These are phyloP conservation scores for Onychomys leucogaster DNA, from an alignment of 2,797 vertebrate genomes.

Conservation along the genomic window DNA sequence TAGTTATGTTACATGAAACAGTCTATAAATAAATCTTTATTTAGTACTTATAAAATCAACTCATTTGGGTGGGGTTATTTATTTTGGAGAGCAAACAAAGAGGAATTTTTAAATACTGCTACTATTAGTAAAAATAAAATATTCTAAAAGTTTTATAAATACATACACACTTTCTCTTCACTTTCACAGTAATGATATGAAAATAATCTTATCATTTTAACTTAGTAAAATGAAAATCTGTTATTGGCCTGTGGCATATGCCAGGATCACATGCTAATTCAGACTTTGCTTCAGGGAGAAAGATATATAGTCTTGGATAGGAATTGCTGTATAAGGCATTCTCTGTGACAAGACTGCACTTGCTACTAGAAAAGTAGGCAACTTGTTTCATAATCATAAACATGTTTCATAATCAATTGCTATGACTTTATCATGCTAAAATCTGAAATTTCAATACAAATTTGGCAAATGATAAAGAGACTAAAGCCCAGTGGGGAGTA, in stretches of 20 bases:
- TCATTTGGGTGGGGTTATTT: background rate
- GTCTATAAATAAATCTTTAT: background rate
- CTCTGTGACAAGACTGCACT: background rate
- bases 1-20: background rate
- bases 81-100: background rate
- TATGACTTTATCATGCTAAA: conserved; percentile 30
- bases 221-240: conserved; percentile 5
- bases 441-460: conserved; percentile 28
- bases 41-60: conserved; percentile 31
- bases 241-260: conserved; percentile 17
- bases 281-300: conserved; percentile 19
- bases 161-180: background rate
- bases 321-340: background rate
- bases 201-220: conserved; percentile 30
- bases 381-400: background rate
- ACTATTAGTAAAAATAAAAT: background rate
- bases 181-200: background rate
- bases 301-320: conserved; percentile 20
- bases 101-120: background rate
- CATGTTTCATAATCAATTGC: background rate
- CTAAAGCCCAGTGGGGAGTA: background rate
- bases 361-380: conserved; percentile 3
- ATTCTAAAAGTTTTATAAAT: background rate
- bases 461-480: conserved; percentile 43
- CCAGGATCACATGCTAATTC: conserved; percentile 28